These are phyloP conservation scores for Toxotes jaculatrix DNA, from an alignment of 2,113 vertebrate genomes.

Conservation along the genomic window DNA sequence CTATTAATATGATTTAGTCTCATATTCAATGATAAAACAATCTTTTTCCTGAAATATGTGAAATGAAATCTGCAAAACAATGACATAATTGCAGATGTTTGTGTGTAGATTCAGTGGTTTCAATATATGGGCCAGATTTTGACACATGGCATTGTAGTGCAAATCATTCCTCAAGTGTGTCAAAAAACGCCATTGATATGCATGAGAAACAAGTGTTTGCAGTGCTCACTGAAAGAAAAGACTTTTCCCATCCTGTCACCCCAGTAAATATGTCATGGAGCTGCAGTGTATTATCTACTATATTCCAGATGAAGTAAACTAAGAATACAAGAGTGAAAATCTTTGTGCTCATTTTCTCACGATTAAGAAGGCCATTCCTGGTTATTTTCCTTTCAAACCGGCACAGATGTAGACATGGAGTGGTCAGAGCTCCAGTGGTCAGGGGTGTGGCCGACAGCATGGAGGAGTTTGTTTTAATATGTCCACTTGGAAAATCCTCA, in stretches of 20 bases:
- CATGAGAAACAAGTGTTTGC: constrained; percentile 37
- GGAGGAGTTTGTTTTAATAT: constrained; percentile 74
- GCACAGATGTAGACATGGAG: constrained; percentile 66
- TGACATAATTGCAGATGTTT: constrained; percentile 10
- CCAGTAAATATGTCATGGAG: constrained; percentile 21
- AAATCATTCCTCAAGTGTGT: constrained; percentile 30
- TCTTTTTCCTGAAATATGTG: background rate
- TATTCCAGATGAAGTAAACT: background rate
- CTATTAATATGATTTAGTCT: background rate
- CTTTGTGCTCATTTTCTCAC: constrained; percentile 39
- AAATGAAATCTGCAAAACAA: background rate
- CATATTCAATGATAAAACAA: background rate
- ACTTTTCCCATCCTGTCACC: background rate
- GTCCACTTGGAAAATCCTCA: constrained; percentile 66
- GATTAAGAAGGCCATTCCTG: constrained; percentile 32
- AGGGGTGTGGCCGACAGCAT: constrained; percentile 63
- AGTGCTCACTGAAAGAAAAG: background rate
- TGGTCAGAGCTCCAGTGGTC: constrained; percentile 67
- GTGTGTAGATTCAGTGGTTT: constrained; percentile 7
- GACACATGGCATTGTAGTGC: background rate
- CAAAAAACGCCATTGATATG: constrained; percentile 26
- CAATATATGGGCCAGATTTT: constrained; percentile 39
- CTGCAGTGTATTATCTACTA: constrained; percentile 8
- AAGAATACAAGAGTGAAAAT: background rate
- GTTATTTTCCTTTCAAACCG: constrained; percentile 45